These are phyloP conservation scores for Pelvicachromis taeniatus DNA, from an alignment of 2,113 vertebrate species.

Conservation along the genomic window DNA sequence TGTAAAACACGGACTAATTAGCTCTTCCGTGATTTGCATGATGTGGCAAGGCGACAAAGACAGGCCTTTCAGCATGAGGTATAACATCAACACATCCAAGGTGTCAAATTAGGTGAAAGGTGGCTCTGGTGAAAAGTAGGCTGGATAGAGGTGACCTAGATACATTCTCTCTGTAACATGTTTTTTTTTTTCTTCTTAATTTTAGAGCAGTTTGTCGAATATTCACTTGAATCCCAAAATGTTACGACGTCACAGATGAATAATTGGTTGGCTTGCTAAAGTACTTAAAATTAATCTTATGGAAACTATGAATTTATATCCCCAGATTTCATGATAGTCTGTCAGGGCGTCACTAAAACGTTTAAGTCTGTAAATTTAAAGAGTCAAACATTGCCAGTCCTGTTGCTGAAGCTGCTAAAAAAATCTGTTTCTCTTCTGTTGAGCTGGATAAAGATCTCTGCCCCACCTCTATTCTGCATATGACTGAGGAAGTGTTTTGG, in stretches of 20 bases:
- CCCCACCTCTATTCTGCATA: neutral
- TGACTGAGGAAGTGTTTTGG: neutral
- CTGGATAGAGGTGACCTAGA: neutral
- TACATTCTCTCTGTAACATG: neutral
- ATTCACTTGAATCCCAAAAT: neutral
- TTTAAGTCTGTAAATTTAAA: neutral
- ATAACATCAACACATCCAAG: neutral
- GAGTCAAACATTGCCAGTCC: neutral
- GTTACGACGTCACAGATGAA: neutral
- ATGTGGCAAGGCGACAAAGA: neutral
- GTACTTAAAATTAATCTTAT: neutral
- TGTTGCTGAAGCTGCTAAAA: neutral
- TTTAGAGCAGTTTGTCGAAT: neutral
- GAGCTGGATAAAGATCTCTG: neutral
- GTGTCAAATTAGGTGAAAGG: neutral
- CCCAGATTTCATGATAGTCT: neutral
- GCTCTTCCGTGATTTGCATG: neutral
- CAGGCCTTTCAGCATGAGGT: neutral
- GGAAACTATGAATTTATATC: neutral
- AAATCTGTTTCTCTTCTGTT: neutral
- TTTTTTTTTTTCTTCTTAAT: neutral
- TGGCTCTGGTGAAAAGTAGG: neutral
- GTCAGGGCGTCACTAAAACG: neutral
- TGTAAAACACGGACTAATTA: neutral
- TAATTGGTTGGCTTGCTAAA: neutral